Percentiles rank a stretch among this genome's conserved stretches.
Conservation (phyloP, 1,140 invertebrate genomes). For the Euura lappo region DNA sequence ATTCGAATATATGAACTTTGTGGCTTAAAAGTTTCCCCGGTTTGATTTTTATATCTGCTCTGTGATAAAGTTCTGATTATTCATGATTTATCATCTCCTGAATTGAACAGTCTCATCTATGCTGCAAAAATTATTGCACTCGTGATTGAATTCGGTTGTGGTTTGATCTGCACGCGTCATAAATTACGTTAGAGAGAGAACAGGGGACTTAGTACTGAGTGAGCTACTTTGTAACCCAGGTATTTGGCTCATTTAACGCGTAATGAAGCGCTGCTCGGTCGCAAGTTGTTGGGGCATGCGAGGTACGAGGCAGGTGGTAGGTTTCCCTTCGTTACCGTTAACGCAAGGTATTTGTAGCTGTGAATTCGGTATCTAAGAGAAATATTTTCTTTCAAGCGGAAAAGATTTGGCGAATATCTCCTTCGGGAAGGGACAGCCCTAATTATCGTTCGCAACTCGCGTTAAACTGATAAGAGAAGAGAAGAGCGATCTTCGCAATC, state of each 20-base stretch:
- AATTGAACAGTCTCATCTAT: not conserved
- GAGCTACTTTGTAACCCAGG: slow-evolving; percentile 18
- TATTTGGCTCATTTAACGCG: slow-evolving; percentile 35
- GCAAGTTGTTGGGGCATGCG: slow-evolving; percentile 27
- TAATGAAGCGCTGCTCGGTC: slow-evolving; percentile 36
- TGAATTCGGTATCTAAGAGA: no score
- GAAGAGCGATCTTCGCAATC: no score
- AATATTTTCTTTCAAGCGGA: no score
- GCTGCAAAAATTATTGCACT: not conserved
- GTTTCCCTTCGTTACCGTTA: slow-evolving; percentile 27
- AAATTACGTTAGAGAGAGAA: not conserved
- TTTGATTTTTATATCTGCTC: not conserved
- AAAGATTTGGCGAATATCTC: no score
- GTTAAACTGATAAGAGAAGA: no score
- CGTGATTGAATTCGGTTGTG: not conserved
- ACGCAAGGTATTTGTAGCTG: slow-evolving; percentile 27
- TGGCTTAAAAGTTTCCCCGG: not conserved
- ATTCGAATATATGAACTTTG: not conserved
- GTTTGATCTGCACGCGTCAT: not conserved
- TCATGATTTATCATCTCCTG: no score
- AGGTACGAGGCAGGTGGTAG: slow-evolving; percentile 21
- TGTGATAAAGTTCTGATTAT: no score
- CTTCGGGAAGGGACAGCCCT: no score
- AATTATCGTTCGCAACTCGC: no score
- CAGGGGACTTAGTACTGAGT: not conserved